Evolutionary conservation across 1,140 invertebrate species (phyloP), one percentile per base, ranked within the genome.

Genomic region (Arctopsyche grandis): DNA sequence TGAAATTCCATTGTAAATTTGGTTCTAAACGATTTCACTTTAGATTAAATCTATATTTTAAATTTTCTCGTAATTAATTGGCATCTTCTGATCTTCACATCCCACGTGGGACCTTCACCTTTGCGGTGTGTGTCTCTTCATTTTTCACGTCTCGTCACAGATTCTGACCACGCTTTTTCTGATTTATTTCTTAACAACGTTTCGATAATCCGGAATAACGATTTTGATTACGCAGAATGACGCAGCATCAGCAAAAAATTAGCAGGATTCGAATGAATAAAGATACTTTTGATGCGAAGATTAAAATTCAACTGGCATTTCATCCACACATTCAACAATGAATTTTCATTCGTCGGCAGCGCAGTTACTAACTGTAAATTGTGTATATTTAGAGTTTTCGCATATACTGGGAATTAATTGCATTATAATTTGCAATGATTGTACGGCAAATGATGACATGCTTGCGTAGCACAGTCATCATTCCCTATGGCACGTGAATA

Each of bases 401-500:
- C 56, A 19, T n/a, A n/a, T 60, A 44, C 44, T 5, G 43, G 26
- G 38, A 48, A 73, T 48, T 73, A 48, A 48, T 73, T 73, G 69
- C 69, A 73, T 73, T 43, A 73, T 44, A 44, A 48, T 73, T 46
- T 73, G 69, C 69, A 12, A 73, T 73, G 38, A 48, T 44, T 48
- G 69, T 46, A 73, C 19, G 43, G 66, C 19, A 29, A 46, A 22
- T 38, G 69, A 73, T 73, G 69, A 73, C 69, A 48, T 48, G 69
- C 69, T 19, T 22, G 14, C 29, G 24, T n/a, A 21, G 69, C 9
- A 12, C 14, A 73, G 43, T 73, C 43, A 48, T 69, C 22, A 26
- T 69, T 38, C 29, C 69, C 43, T 0, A 16, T 43, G 69, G n/a
- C 3, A 73, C 69, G 43, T 22, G 69, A 46, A 73, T 66, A 24